A percentile compares a stretch with the other conserved stretches of the same genome.
These are phyloP conservation scores for Cyclophora punctaria DNA, from an alignment of 2,888 invertebrate species.

Conservation along the genomic window DNA sequence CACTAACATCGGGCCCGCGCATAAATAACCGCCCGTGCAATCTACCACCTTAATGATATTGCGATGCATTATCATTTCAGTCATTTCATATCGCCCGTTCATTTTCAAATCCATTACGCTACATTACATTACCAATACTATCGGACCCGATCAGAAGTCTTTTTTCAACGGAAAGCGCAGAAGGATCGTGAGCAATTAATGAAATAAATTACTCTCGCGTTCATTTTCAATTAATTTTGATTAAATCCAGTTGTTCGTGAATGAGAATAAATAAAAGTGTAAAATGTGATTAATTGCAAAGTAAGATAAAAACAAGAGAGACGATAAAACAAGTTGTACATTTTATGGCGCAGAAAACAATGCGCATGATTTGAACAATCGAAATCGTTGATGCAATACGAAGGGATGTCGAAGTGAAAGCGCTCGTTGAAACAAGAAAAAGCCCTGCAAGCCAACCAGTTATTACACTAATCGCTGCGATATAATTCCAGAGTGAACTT, in stretches of 20 bases:
- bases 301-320: conserved; percentile 39
- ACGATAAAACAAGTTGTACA: conserved; percentile 51
- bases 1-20: conserved; percentile 29
- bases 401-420: conserved; percentile 53
- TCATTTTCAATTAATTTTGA: conserved; percentile 32
- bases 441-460: conserved; percentile 64
- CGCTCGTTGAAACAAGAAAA: conserved; percentile 45
- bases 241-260: conserved; percentile 19
- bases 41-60: conserved; percentile 55
- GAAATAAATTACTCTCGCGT: conserved; percentile 23
- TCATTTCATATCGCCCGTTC: conserved; percentile 41
- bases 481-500: conserved; percentile 75
- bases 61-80: conserved; percentile 45
- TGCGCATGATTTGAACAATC: conserved; percentile 59
- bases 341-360: conserved; percentile 63
- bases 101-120: conserved; percentile 31
- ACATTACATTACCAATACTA: conserved; percentile 18
- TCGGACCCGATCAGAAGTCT: conserved; percentile 18
- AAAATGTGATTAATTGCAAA: conserved; percentile 34
- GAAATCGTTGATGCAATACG: conserved; percentile 44
- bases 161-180: conserved; percentile 17
- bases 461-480: conserved; percentile 75
- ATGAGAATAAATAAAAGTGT: conserved; percentile 28
- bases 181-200: conserved; percentile 15
- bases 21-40: conserved; percentile 21